Evolutionary conservation across 2,113 vertebrate species (phyloP).

Genomic region (Lepisosteus osseus): DNA sequence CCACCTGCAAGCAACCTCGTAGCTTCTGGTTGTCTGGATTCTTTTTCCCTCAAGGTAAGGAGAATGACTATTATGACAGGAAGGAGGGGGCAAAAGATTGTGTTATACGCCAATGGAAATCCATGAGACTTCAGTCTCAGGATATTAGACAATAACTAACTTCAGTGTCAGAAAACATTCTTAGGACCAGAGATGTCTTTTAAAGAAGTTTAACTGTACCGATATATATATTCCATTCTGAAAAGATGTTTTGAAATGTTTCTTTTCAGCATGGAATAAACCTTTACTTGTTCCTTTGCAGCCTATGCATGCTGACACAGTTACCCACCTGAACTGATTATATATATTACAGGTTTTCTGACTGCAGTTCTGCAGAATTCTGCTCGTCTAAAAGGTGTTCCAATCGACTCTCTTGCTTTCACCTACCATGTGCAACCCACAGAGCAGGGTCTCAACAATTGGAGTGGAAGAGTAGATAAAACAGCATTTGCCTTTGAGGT

Average conservation of each 20-base stretch:
- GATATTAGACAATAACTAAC: not conserved
- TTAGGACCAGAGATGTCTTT: no score
- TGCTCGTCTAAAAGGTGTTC: slow-evolving; percentile 33
- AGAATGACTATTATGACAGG: no score
- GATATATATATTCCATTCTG: not conserved
- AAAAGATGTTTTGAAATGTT: no score
- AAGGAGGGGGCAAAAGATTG: no score
- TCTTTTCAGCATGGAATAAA: no score
- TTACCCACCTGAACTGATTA: no score
- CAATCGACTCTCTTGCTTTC: slow-evolving; percentile 44
- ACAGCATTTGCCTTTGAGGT: slow-evolving; percentile 48
- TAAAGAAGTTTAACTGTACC: no score
- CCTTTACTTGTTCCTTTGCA: no score
- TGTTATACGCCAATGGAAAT: no score
- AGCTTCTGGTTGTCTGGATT: slow-evolving; percentile 60
- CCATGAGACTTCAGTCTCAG: not conserved
- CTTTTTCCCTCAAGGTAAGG: slow-evolving; percentile 59
- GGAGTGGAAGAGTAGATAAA: slow-evolving; percentile 12
- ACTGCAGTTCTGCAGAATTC: slow-evolving; percentile 51
- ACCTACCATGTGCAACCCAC: slow-evolving; percentile 32
- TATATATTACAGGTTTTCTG: slow-evolving; percentile 46
- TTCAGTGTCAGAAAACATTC: no score
- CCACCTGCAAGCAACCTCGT: slow-evolving; percentile 26
- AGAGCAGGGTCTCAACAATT: not conserved
- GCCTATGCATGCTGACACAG: no score